A percentile compares a stretch with the other conserved stretches of the same genome.
Evolutionary conservation across 2,113 vertebrate species (phyloP).

Genomic region (Pachypanchax playfairii): DNA sequence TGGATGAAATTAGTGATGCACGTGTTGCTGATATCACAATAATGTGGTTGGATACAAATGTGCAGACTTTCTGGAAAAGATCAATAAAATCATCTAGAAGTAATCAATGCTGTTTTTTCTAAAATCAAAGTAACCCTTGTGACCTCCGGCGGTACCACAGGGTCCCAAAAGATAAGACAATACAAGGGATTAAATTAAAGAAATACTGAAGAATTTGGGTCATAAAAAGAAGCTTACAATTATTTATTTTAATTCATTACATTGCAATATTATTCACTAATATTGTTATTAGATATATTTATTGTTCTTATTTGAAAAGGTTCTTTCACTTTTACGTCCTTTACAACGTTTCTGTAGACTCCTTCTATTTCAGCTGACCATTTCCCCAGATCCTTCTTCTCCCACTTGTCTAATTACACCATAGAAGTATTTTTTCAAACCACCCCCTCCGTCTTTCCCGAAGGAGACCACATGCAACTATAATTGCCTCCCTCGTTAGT

Average conservation of each 20-base stretch:
- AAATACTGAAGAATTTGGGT: slow-evolving; percentile 88
- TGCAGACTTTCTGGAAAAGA: slow-evolving; percentile 68
- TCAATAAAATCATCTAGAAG: slow-evolving; percentile 83
- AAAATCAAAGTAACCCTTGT: too few species aligned
- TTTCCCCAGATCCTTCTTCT: slow-evolving; percentile 69
- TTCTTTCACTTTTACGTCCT: slow-evolving; percentile 59
- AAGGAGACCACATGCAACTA: slow-evolving; percentile 81
- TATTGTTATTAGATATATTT: slow-evolving; percentile 49
- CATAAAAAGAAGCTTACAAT: slow-evolving; percentile 13
- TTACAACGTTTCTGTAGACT: slow-evolving; percentile 46
- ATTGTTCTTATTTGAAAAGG: slow-evolving; percentile 41
- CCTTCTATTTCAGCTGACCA: slow-evolving; percentile 65
- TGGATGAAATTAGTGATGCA: slow-evolving; percentile 7
- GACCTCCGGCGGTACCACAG: too few species aligned
- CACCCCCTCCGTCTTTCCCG: slow-evolving; percentile 74
- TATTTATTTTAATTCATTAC: slow-evolving; percentile 43
- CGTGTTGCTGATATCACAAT: slow-evolving; percentile 12
- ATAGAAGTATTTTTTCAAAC: slow-evolving; percentile 74
- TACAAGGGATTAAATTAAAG: too few species aligned
- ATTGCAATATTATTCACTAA: slow-evolving; percentile 20
- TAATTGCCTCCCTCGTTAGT: slow-evolving; percentile 86
- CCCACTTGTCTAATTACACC: slow-evolving; percentile 74
- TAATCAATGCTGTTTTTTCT: slow-evolving; percentile 50
- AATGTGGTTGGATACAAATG: slow-evolving; percentile 21
- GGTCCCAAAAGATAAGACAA: too few species aligned